Percentiles rank a stretch among this genome's conserved stretches.
These are phyloP conservation scores for Brachyhypopomus occidentalis DNA, from an alignment of 2,113 vertebrate genomes.

Conservation along the genomic window DNA sequence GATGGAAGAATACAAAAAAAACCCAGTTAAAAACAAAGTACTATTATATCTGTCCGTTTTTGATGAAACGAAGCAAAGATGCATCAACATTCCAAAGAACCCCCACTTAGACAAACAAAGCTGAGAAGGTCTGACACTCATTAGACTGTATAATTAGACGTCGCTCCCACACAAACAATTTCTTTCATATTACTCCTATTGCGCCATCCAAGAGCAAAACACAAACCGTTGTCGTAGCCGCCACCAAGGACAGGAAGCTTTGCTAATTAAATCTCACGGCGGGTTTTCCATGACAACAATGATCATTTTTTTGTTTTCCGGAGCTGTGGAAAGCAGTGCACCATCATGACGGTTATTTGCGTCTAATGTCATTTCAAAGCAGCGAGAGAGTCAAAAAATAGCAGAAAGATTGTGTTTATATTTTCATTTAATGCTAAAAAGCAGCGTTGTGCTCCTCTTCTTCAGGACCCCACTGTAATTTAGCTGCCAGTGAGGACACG, in stretches of 20 bases:
- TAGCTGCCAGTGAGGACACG: too few species aligned
- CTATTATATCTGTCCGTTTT: slow-evolving; percentile 10
- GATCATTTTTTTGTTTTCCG: not conserved
- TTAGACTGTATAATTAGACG: slow-evolving; percentile 36
- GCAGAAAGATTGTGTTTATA: too few species aligned
- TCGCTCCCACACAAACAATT: not conserved
- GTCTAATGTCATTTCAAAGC: too few species aligned
- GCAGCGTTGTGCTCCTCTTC: too few species aligned
- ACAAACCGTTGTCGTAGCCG: not conserved
- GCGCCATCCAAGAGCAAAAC: slow-evolving; percentile 13
- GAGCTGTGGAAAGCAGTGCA: not conserved
- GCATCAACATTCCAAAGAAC: not conserved
- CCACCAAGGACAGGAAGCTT: not conserved
- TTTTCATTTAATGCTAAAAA: too few species aligned
- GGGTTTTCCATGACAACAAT: not conserved
- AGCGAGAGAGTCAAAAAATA: too few species aligned
- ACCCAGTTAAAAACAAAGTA: slow-evolving; percentile 6
- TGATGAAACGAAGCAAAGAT: slow-evolving; percentile 11
- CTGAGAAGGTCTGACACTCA: slow-evolving; percentile 1
- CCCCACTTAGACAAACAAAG: not conserved
- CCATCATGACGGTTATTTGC: too few species aligned
- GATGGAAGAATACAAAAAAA: not conserved
- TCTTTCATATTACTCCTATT: slow-evolving; percentile 9
- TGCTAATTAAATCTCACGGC: slow-evolving; percentile 27
- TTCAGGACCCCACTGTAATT: too few species aligned